Evolutionary conservation across 1,140 invertebrate species (phyloP).

Genomic region (Pogonus chalceus): DNA sequence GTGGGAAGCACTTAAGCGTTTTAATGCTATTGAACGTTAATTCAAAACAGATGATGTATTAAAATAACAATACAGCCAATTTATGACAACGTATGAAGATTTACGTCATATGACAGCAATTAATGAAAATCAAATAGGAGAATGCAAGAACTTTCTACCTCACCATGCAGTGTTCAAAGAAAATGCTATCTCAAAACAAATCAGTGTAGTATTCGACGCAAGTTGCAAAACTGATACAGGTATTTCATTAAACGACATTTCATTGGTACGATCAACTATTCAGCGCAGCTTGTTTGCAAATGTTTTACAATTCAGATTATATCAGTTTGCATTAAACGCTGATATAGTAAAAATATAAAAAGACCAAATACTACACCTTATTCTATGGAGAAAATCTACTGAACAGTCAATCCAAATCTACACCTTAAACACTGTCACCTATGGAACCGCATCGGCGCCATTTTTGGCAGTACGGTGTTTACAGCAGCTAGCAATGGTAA

Average conservation of each 20-base stretch:
- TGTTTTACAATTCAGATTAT: no score
- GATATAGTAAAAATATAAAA: no score
- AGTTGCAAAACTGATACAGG: slow-evolving; percentile 19
- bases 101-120: slow-evolving; percentile 28
- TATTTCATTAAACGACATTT: slow-evolving; percentile 22
- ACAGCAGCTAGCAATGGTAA: slow-evolving; percentile 12
- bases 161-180: slow-evolving; percentile 27
- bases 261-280: slow-evolving; percentile 11
- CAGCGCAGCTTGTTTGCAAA: slow-evolving; percentile 16
- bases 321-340: no score
- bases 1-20: slow-evolving; percentile 22
- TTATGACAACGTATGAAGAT: slow-evolving; percentile 30
- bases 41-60: slow-evolving; percentile 13
- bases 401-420: no score
- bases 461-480: slow-evolving; percentile 22
- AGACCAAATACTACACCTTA: no score
- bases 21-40: slow-evolving; percentile 20
- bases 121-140: not conserved
- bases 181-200: slow-evolving; percentile 23
- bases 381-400: no score
- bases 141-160: slow-evolving; percentile 26
- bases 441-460: slow-evolving; percentile 22
- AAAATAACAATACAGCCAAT: slow-evolving; percentile 21
- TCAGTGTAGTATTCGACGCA: slow-evolving; percentile 29
- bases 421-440: slow-evolving; percentile 25